A percentile compares a stretch with the other conserved stretches of the same genome.
These are phyloP conservation scores for Ectropis crepuscularia DNA, from an alignment of 2,888 invertebrate species.

Conservation along the genomic window DNA sequence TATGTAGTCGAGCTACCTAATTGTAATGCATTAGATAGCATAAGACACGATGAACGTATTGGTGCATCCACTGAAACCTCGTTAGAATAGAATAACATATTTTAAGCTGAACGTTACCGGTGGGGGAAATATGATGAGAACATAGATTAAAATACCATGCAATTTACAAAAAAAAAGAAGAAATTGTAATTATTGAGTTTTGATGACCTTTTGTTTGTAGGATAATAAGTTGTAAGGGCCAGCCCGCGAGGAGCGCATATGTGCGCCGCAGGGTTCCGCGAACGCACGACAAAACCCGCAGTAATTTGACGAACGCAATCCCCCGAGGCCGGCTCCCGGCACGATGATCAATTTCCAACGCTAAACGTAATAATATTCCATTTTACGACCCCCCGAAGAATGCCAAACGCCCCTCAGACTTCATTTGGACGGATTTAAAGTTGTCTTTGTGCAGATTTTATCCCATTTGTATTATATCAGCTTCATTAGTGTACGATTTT, in stretches of 20 bases:
- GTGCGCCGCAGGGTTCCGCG: conserved; percentile 62
- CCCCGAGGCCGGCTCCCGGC: conserved; percentile 58
- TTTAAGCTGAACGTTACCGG: no score
- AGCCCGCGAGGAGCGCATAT: conserved; percentile 50
- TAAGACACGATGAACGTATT: no score
- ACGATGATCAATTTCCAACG: conserved; percentile 72
- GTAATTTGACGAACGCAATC: conserved; percentile 66
- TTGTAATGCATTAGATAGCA: no score
- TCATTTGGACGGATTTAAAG: conserved; percentile 54
- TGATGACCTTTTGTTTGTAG: no score
- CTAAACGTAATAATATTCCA: conserved; percentile 72
- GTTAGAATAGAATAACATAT: no score
- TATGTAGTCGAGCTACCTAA: no score
- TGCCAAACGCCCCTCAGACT: conserved; percentile 46
- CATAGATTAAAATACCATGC: no score
- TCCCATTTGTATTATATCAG: conserved; percentile 33
- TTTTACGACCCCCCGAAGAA: conserved; percentile 61
- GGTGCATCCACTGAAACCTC: no score
- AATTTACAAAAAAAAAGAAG: no score
- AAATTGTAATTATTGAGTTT: no score
- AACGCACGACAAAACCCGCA: conserved; percentile 50
- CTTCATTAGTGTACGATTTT: conserved; percentile 12
- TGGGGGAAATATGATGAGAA: no score
- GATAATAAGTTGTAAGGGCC: not conserved
- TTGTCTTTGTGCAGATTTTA: conserved; percentile 43